A percentile compares a stretch with the other conserved stretches of the same genome.
phyloP scores from a whole-genome alignment of 2,888 invertebrate genomes.

The Philereme vetulata region DNA sequence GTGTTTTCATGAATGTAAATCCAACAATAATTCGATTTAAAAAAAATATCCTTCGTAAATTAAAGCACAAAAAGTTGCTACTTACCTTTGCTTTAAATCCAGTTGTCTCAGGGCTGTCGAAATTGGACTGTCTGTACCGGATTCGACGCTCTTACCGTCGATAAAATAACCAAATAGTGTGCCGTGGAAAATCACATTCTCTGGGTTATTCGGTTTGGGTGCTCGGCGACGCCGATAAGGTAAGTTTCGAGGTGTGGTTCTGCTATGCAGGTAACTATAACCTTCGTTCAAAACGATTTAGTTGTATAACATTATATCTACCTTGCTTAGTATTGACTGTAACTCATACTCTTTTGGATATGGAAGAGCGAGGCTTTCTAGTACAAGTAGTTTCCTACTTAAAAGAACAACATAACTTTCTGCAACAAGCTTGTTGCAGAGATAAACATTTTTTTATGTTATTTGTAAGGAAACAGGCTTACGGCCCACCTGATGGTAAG shows the following conservation, averaged over 20 bases:
- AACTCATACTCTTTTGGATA: too few species aligned
- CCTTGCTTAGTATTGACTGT: too few species aligned
- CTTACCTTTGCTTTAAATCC: neutral
- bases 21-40: too few species aligned
- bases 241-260: constrained; percentile 15
- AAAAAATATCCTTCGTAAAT: neutral
- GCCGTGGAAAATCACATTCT: constrained; percentile 32
- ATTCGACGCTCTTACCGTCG: constrained; percentile 25
- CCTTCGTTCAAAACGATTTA: constrained; percentile 9
- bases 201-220: constrained; percentile 24
- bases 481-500: too few species aligned
- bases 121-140: constrained; percentile 15
- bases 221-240: constrained; percentile 18
- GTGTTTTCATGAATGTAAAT: too few species aligned
- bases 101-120: neutral
- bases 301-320: neutral
- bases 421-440: too few species aligned
- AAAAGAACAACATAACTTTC: too few species aligned
- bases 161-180: constrained; percentile 42
- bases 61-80: too few species aligned
- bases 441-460: too few species aligned
- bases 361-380: too few species aligned
- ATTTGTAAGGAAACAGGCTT: too few species aligned
- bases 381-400: too few species aligned
- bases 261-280: constrained; percentile 25